These are phyloP conservation scores for Phasianus colchicus DNA, from an alignment of 2,113 vertebrate species.

Conservation along the genomic window DNA sequence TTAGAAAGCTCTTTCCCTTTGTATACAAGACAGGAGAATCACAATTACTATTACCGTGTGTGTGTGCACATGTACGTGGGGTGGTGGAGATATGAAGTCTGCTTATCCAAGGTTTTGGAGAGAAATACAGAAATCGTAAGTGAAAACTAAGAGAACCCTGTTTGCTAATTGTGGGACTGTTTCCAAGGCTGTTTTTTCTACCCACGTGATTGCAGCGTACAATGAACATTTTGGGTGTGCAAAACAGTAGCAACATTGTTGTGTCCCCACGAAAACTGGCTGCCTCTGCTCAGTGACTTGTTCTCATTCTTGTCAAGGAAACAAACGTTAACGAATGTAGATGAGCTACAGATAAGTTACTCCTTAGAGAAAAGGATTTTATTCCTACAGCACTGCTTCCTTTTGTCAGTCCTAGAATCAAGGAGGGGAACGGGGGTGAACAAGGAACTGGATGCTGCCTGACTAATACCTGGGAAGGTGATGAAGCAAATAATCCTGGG, in stretches of 20 bases:
- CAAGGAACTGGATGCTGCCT: neutral
- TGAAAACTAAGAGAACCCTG: neutral
- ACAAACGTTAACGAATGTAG: neutral
- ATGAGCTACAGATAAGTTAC: neutral
- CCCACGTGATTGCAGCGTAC: neutral
- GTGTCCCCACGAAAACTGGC: neutral
- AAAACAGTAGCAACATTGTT: slow-evolving; percentile 3
- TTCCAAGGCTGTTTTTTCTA: slow-evolving; percentile 4
- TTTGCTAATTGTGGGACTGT: neutral
- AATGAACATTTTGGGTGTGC: neutral
- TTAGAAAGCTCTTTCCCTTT: neutral
- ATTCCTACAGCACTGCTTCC: neutral
- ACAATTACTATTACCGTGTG: neutral
- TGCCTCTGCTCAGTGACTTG: neutral
- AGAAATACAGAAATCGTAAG: neutral
- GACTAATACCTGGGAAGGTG: neutral
- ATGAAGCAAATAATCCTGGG: neutral
- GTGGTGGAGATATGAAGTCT: neutral
- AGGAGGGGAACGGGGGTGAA: neutral
- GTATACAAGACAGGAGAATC: too few relatives aligned
- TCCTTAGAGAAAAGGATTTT: neutral
- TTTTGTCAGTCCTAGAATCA: neutral
- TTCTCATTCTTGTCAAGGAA: neutral
- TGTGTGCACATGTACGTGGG: accelerated
- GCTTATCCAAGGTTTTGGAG: neutral